Base-by-base conservation (phyloP, 2,888 invertebrate species). In the Punctoribates punctum region DNA sequence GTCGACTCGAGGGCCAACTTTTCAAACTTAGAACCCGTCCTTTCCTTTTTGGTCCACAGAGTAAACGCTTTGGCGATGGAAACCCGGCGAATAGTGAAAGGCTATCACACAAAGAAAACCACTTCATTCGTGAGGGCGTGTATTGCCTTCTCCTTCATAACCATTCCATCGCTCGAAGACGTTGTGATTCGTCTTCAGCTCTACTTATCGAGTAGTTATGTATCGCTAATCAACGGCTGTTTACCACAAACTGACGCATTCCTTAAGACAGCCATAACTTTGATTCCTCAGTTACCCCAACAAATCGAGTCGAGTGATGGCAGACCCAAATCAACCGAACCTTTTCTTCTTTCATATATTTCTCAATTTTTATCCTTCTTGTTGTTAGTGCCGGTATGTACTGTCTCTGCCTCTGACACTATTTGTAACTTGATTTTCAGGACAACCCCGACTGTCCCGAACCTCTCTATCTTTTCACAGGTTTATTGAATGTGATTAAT, bases 171-270 rank as follows among this genome's bases (percentile, higher is more conserved):
- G 17, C 88, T 98, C 83, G 89, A 88, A 81, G 91, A 91, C 77
- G 87, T 90, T n/a, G 88, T 90, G 78, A 87, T 89, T 29, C 88
- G 91, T 82, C 88, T 95, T 81, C 91, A 92, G 29, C 82, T 85
- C 11, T 85, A 85, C 79, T 80, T 85, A 5, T 78, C 82, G 29
- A 84, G 84, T 27, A 95, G 94, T 23, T 93, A 94, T 85, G 91
- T 93, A 65, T 94, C 96, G 29, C 86, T 96, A 78, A 87, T 91
- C 76, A 95, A 94, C 86, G 89, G 91, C 81, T 96, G 96, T 83
- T 87, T 94, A 75, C 94, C 94, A 65, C 96, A 96, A 88, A 96
- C 93, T 77, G 96, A 97, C 86, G 93, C 94, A 1, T 95, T 94
- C 83, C 91, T 96, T 81, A 95, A 95, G 85, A 92, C 94, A 38